A percentile compares a stretch with the other conserved stretches of the same genome.
Evolutionary conservation across 35 echinoderm and acorn worm species (phyloP).

Genomic region (Heliocidaris tuberculata): DNA sequence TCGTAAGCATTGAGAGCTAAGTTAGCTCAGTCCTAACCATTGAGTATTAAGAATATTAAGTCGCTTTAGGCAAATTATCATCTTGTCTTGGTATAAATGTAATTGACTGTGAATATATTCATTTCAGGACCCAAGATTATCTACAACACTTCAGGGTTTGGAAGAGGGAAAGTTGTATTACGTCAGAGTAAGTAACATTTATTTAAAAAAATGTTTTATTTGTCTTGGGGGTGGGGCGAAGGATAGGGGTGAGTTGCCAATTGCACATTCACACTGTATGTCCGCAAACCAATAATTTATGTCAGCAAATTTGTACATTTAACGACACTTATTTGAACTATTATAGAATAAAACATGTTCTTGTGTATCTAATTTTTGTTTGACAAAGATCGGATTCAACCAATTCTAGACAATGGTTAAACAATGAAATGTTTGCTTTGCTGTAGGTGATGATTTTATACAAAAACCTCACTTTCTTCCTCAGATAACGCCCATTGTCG

Average conservation of each 20-base stretch:
- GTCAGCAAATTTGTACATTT: neutral
- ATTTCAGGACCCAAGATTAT: neutral
- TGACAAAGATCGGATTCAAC: no score
- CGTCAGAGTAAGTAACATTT: neutral
- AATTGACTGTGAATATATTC: neutral
- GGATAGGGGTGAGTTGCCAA: neutral
- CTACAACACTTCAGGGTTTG: neutral
- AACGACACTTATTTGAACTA: no score
- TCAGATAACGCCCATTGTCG: slow-evolving; percentile 22
- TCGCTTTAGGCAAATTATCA: no score
- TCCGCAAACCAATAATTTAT: neutral
- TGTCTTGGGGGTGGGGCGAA: neutral
- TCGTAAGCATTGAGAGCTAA: no score
- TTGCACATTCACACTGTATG: neutral
- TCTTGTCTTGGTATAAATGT: no score
- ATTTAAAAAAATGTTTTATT: neutral
- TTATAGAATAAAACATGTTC: no score
- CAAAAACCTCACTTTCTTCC: neutral
- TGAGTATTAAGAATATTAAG: no score
- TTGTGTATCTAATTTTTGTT: no score
- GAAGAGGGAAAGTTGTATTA: slow-evolving; percentile 2
- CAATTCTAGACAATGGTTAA: no score
- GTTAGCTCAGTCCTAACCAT: no score
- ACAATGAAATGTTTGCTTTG: no score
- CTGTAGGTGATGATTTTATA: neutral